These are phyloP conservation scores for Neodiprion pinetum DNA, from an alignment of 1,140 invertebrate genomes.

Conservation along the genomic window DNA sequence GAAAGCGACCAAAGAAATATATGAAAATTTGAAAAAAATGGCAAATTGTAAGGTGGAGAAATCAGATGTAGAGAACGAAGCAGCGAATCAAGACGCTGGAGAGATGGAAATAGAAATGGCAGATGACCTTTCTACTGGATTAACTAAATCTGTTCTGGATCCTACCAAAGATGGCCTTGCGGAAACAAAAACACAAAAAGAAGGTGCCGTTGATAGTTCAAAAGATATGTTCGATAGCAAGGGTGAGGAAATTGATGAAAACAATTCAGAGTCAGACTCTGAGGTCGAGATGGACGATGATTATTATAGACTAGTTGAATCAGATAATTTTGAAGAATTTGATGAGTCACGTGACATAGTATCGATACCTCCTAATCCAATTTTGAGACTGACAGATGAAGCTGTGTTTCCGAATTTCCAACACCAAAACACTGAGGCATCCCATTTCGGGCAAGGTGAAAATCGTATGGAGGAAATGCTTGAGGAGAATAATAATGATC, in stretches of 20 bases:
- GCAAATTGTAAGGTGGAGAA: too few species aligned
- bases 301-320: neutral
- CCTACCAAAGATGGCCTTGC: neutral
- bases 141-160: constrained; percentile 15
- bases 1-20: too few species aligned
- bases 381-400: neutral
- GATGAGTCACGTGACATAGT: neutral
- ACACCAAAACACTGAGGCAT: neutral
- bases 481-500: constrained; percentile 42
- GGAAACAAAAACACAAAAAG: too few species aligned
- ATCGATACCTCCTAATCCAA: neutral
- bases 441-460: neutral
- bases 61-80: too few species aligned
- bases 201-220: too few species aligned
- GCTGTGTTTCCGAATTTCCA: too few species aligned
- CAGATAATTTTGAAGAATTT: neutral
- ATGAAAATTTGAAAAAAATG: too few species aligned
- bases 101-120: constrained; percentile 11
- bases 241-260: neutral
- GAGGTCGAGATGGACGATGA: neutral
- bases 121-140: constrained; percentile 22
- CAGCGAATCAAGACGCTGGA: neutral
- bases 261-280: constrained; percentile 2
- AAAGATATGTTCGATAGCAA: neutral
- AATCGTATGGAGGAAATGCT: constrained; percentile 21